Base-by-base conservation (phyloP, 2,888 invertebrate genomes). In the Oithona nana region DNA sequence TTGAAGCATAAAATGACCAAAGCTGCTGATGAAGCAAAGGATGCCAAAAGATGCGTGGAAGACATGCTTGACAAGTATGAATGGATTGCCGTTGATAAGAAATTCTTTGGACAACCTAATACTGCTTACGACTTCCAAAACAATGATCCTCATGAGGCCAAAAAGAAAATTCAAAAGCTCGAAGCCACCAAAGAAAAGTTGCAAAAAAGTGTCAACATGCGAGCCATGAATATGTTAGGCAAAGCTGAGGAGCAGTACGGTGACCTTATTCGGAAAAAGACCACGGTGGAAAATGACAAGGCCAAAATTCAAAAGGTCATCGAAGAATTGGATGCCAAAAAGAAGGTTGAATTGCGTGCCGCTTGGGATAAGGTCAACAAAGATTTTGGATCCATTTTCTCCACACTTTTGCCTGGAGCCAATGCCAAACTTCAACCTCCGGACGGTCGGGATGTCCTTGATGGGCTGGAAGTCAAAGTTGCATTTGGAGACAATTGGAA, bases 371-470 rank as follows among this genome's bases (percentile, higher is more conserved):
- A 79, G 71, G 92, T 98, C 0, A 90, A 90, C 71, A 78, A 80
- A 70, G 94, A 97, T 76, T 97, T 98, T 73, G 88, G 89, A 11
- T 85, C 88, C 30, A 98, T 98, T 72, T 97, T 97, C 75, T 81
- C 83, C 65, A 83, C 87, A 1, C 76, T 98, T 65, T 77, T 98
- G 68, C 90, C 93, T 1, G 94, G 93, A 0, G 86, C 95, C 0
- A 79, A 84, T 68, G 94, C 95, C 0, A 81, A 83, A 70, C 78
- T 98, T n/a, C 77, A 79, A 64, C 85, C 92, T 22, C 81, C 82
- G 0, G 79, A 79, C n/a, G 84, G 84, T 1, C 77, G 77, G 68
- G 76, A 80, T 11, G 83, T 88, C 64, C 76, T 90, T 1, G 84
- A 88, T 63, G 97, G 97, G 0, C 77, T 97, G 0, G 92, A 94